Evolutionary conservation across 2,888 invertebrate genomes (phyloP).

Genomic region (Zygogramma bicolorata): DNA sequence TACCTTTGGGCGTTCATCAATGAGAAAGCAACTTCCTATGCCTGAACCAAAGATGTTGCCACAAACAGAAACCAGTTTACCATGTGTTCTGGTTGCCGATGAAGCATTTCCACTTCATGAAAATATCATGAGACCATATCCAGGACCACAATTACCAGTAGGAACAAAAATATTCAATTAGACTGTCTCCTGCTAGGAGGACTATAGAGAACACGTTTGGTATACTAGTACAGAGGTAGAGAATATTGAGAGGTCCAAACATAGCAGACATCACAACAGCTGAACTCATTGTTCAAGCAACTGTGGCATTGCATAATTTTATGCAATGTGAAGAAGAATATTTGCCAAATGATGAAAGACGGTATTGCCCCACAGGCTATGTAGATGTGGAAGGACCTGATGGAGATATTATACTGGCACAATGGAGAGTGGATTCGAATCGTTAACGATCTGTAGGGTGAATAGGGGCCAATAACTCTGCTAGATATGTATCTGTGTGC

Average conservation of each 20-base stretch:
- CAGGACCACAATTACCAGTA: not conserved
- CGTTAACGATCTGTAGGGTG: not conserved
- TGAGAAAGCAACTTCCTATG: slow-evolving; percentile 14
- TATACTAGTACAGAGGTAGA: no score
- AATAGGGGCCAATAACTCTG: not conserved
- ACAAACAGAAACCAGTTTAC: not conserved
- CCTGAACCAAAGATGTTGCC: not conserved
- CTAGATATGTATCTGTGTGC: not conserved
- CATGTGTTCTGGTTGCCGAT: not conserved
- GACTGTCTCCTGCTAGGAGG: slow-evolving; percentile 13
- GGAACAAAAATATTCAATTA: not conserved
- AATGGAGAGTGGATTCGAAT: not conserved
- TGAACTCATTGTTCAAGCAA: slow-evolving; percentile 22
- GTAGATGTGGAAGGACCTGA: not conserved
- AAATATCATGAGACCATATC: no score
- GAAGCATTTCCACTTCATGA: no score
- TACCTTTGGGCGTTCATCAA: slow-evolving; percentile 22
- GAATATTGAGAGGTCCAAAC: slow-evolving; percentile 21
- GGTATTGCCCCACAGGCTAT: slow-evolving; percentile 23
- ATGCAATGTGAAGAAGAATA: not conserved
- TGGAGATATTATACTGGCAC: not conserved
- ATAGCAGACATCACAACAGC: not conserved
- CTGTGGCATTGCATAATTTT: slow-evolving; percentile 41
- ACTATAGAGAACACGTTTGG: slow-evolving; percentile 25
- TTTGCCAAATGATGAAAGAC: not conserved